These are phyloP conservation scores for Marcusenius ussheri DNA, from an alignment of 2,113 vertebrate species.

Conservation along the genomic window DNA sequence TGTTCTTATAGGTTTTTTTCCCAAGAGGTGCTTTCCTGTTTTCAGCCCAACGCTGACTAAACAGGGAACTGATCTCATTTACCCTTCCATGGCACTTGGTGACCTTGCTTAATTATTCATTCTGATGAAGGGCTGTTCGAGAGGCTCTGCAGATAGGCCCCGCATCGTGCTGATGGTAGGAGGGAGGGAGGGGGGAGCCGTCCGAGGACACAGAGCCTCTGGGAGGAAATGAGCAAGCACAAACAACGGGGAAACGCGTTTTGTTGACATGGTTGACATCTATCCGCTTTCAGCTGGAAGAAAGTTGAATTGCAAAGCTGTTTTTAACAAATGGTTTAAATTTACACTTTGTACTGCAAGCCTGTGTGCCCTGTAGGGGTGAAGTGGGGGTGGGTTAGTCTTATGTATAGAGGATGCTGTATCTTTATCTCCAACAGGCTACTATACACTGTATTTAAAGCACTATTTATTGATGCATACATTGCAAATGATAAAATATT, in stretches of 20 bases:
- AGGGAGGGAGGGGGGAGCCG: background rate
- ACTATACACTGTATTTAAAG: background rate
- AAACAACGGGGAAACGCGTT: background rate
- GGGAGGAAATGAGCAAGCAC: background rate
- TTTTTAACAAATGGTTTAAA: background rate
- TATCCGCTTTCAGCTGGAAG: background rate
- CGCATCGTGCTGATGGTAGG: background rate
- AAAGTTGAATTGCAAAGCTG: background rate
- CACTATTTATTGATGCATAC: background rate
- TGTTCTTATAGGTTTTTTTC: background rate
- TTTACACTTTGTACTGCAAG: background rate
- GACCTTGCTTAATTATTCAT: slow-evolving; percentile 23
- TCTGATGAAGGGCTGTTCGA: background rate
- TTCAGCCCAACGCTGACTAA: background rate
- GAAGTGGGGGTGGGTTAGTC: background rate
- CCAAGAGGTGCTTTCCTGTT: background rate
- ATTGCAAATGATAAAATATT: background rate
- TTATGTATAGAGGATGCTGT: background rate
- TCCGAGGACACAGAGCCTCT: background rate
- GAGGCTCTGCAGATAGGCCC: background rate
- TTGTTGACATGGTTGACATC: background rate
- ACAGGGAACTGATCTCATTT: background rate
- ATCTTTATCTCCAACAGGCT: background rate
- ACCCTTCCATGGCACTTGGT: background rate
- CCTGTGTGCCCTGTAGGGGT: background rate